Evolutionary conservation across 1,140 invertebrate species (phyloP), one percentile per base, ranked within the genome.

Genomic region (Drosophila subobscura): DNA sequence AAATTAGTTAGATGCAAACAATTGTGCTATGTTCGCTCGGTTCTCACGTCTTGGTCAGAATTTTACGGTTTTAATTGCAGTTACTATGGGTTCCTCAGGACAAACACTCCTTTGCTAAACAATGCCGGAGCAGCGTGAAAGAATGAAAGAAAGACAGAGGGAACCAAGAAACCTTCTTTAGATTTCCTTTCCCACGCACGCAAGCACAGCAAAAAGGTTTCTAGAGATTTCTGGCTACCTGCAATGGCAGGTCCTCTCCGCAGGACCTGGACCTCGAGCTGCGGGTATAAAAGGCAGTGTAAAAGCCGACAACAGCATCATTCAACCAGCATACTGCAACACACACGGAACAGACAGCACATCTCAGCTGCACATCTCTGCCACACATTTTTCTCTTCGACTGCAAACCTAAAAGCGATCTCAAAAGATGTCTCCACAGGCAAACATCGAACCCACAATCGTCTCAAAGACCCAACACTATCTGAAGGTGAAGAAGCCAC

Each of bases 401-500:
- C 47, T 66, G 29, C 10, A 22, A 52, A 23, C 33, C 14, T 27
- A 37, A 52, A 68, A 61, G 33, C 71, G 46, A 22, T 46, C 6
- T 16, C 4, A 54, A 58, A n/a, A 83, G 70, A 91, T 91, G 89
- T 79, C 85, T 53, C 79, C 88, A 23, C 83, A 88, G 55, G 74
- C 52, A 23, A 64, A 59, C 78, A 77, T 61, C 51, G 49, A 70
- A 73, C 67, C 68, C 42, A 25, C 57, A 12, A 83, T 77, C 79
- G 83, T 89, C 12, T 97, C 96, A 68, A 94, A 96, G 89, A 97
- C 97, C 68, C 97, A 97, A 92, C 96, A 97, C 89, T 97, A 97
- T 92, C 93, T 96, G 92, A 97, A 97, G 95, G 96, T 97, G 85
- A 97, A 97, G 95, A 99, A 99, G 92, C 98, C 98, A 73, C 95